phyloP scores from a whole-genome alignment of 2,888 invertebrate genomes.

The Morpho helenor region DNA sequence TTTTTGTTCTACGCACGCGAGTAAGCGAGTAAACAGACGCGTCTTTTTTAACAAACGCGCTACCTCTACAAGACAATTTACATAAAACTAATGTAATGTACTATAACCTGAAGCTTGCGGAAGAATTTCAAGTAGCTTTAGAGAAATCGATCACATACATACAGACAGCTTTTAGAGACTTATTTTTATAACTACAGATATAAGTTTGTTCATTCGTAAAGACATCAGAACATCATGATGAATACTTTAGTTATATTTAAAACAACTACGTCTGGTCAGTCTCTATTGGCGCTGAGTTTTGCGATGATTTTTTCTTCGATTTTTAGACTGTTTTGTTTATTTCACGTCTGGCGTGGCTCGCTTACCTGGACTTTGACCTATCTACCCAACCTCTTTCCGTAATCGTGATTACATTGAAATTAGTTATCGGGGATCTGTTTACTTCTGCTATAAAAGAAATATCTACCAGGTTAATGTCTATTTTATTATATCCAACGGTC shows the following conservation, averaged over 20 bases:
- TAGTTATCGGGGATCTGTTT: background rate
- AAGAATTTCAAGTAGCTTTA: no score
- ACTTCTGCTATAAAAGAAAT: background rate
- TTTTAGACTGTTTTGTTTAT: conserved; percentile 14
- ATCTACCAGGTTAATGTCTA: background rate
- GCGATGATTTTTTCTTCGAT: conserved; percentile 9
- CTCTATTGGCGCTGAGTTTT: conserved; percentile 11
- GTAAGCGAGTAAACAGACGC: no score
- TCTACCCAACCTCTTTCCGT: conserved; percentile 1
- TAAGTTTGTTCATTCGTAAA: conserved; percentile 5
- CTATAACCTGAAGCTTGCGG: no score
- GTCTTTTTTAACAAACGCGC: no score
- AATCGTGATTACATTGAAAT: background rate
- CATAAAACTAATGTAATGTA: no score
- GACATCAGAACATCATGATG: background rate
- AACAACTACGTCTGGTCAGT: conserved; percentile 20
- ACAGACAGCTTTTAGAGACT: no score
- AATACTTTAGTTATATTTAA: conserved; percentile 20
- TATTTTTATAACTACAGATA: no score
- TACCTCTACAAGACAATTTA: no score
- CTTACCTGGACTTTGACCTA: conserved; percentile 11
- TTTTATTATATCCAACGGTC: no score
- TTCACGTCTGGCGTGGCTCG: background rate
- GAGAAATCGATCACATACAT: no score
- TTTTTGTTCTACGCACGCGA: no score